phyloP scores from a whole-genome alignment of 1,140 invertebrate genomes.

The Palaemon carinicauda region DNA sequence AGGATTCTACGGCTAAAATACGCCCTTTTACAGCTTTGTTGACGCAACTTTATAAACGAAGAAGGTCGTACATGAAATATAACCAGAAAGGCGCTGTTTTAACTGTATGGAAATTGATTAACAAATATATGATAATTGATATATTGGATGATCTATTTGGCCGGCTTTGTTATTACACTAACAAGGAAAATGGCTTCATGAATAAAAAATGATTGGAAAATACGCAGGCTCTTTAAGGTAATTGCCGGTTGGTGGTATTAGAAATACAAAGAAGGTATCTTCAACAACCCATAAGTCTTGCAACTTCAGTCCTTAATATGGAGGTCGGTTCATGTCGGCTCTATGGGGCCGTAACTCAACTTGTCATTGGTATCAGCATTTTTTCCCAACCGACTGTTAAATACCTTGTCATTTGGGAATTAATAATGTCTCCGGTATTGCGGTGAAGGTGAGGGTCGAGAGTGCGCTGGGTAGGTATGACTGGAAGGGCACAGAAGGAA shows the following conservation, averaged over 20 bases:
- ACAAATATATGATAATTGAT: neutral
- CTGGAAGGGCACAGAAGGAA: neutral
- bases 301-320: no score
- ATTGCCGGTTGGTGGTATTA: conserved; percentile 25
- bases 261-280: conserved; percentile 17
- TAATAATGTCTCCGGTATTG: neutral
- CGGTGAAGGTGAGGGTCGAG: neutral
- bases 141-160: conserved; percentile 24
- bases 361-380: no score
- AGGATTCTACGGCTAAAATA: no score
- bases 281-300: neutral
- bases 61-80: no score
- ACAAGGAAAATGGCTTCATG: conserved; percentile 51
- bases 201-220: conserved; percentile 46
- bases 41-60: no score
- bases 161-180: conserved; percentile 40
- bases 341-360: no score
- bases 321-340: no score
- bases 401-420: neutral
- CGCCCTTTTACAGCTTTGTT: no score
- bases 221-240: conserved; percentile 24
- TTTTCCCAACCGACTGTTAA: no score
- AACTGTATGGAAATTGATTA: neutral
- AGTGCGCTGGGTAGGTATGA: neutral
- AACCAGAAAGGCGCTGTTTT: neutral